Percentiles rank a stretch among this genome's conserved stretches.
Evolutionary conservation across 2,888 invertebrate species (phyloP).

Genomic region (Caenorhabditis zanzibari): DNA sequence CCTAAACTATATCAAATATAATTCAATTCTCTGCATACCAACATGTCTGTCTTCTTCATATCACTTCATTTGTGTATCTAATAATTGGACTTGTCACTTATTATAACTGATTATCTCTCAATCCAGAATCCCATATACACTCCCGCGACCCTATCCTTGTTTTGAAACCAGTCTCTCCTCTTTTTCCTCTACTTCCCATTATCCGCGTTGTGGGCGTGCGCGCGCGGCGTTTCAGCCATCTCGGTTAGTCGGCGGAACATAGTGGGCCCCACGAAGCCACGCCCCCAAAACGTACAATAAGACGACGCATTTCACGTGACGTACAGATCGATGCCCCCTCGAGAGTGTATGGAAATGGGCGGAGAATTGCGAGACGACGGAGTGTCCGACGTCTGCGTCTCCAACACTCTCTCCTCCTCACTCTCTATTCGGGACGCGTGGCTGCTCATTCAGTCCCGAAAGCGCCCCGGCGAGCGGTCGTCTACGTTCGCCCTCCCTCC

Average conservation of each 20-base stretch:
- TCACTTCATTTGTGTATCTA: not conserved
- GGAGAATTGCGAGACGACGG: slow-evolving; percentile 43
- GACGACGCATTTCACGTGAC: slow-evolving; percentile 54
- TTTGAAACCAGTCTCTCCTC: slow-evolving; percentile 5
- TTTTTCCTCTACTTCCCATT: not conserved
- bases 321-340: slow-evolving; percentile 39
- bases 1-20: too few species aligned
- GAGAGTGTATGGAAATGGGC: slow-evolving; percentile 15
- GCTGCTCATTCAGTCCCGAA: slow-evolving; percentile 68
- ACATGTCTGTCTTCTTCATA: slow-evolving; percentile 45
- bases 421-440: slow-evolving; percentile 53
- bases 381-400: slow-evolving; percentile 27
- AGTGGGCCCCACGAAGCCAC: slow-evolving; percentile 42
- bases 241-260: slow-evolving; percentile 21
- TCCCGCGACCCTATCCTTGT: not conserved
- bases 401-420: slow-evolving; percentile 32
- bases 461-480: slow-evolving; percentile 62
- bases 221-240: slow-evolving; percentile 28
- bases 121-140: not conserved
- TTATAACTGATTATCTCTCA: too few species aligned
- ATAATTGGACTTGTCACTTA: too few species aligned
- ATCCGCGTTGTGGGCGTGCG: slow-evolving; percentile 29
- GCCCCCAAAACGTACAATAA: slow-evolving; percentile 52
- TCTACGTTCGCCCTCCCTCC: slow-evolving; percentile 18
- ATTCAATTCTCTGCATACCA: too few species aligned